Conservation (phyloP, 2,797 vertebrate genomes). For the Enteromius unitaeniatus region DNA sequence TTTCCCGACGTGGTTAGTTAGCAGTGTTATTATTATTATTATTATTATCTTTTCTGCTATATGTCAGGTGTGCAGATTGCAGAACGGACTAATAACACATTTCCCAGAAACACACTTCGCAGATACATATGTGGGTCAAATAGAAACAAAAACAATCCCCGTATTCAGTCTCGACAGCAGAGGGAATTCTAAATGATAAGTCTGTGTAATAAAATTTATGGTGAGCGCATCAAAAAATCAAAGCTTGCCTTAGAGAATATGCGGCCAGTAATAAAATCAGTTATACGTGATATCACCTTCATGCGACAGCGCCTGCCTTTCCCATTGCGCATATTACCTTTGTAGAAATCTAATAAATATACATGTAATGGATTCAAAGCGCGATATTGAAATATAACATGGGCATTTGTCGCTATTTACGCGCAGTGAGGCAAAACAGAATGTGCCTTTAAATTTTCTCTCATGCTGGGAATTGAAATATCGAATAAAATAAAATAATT, state of each 20-base stretch:
- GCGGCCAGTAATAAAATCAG: constrained; percentile 84
- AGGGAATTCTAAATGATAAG: constrained; percentile 73
- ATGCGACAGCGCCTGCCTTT: constrained; percentile 78
- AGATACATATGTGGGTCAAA: constrained; percentile 56
- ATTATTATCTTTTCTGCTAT: background rate
- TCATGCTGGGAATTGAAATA: constrained; percentile 52
- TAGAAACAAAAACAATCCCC: constrained; percentile 51
- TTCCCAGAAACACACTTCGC: constrained; percentile 24
- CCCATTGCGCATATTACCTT: constrained; percentile 86
- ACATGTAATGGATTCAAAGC: constrained; percentile 83
- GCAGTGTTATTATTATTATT: background rate
- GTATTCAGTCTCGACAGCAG: constrained; percentile 59
- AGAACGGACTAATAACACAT: constrained; percentile 27
- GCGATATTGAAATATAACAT: constrained; percentile 86
- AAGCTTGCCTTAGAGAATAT: constrained; percentile 81
- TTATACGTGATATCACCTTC: constrained; percentile 84
- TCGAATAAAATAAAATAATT: constrained; percentile 59
- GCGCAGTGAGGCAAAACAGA: constrained; percentile 70
- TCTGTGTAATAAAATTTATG: constrained; percentile 79
- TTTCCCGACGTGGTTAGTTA: background rate
- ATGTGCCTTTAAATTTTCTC: constrained; percentile 61
- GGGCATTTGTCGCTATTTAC: constrained; percentile 85
- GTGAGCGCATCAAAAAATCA: constrained; percentile 82
- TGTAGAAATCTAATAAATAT: constrained; percentile 86
- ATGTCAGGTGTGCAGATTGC: constrained; percentile 12